Percentiles rank a stretch among this genome's conserved stretches.
Evolutionary conservation across 2,113 vertebrate species (phyloP).

Genomic region (Galbula dea): DNA sequence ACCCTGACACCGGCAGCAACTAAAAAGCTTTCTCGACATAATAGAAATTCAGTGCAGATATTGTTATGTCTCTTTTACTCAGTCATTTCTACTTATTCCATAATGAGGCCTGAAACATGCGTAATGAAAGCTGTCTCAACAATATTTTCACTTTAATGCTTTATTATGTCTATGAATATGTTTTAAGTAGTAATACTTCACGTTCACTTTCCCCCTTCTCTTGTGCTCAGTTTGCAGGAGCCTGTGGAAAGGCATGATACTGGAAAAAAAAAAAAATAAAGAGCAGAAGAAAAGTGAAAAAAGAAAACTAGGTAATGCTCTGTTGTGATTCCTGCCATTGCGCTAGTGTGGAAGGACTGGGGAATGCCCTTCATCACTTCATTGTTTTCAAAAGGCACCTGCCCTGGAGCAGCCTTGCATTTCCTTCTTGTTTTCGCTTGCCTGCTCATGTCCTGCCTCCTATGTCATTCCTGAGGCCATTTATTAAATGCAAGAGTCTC

Average conservation of each 20-base stretch:
- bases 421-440: neutral
- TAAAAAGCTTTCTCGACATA: constrained; percentile 76
- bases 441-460: neutral
- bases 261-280: neutral
- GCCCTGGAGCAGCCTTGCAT: neutral
- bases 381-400: constrained; percentile 42
- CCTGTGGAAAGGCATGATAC: constrained; percentile 46
- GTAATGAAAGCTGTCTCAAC: constrained; percentile 95
- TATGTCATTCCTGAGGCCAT: neutral
- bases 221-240: constrained; percentile 21
- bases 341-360: constrained; percentile 23
- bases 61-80: constrained; percentile 82
- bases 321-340: constrained; percentile 49
- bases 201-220: constrained; percentile 19
- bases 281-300: neutral
- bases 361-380: constrained; percentile 14
- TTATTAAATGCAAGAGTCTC: neutral
- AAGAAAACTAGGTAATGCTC: constrained; percentile 4
- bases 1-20: constrained; percentile 74
- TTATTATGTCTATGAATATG: constrained; percentile 87
- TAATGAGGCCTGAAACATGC: constrained; percentile 88
- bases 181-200: constrained; percentile 83
- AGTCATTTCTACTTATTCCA: constrained; percentile 89
- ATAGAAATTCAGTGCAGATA: constrained; percentile 90
- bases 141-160: constrained; percentile 94